Evolutionary conservation across 2,797 vertebrate genomes (phyloP), one percentile per base, ranked within the genome.

Genomic region (Sebastes aleutianus): DNA sequence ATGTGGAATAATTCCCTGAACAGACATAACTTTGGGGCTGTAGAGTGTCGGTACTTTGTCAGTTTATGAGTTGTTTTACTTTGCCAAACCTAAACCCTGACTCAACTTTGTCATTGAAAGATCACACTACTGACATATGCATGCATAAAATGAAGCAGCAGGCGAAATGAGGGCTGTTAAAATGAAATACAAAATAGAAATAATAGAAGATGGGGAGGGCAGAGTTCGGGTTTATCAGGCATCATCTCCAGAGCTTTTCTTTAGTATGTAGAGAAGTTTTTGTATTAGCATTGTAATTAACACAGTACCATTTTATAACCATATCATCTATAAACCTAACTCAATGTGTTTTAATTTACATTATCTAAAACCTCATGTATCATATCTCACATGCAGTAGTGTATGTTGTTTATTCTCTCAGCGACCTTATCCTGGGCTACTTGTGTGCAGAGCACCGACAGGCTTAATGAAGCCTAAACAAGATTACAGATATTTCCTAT

Each of bases 401-500:
- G 8, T 58, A 34, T 75, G 67, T 43, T 78, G 39, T 66, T 70
- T 82, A 61, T 74, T 79, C 34, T 34, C 53, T 78, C 20, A 16
- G 73, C 79, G 76, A 79, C 76, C 82, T 87, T 80, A 73, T 82
- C 68, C 75, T 29, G 8, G 18, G 31, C 74, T 71, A 74, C 50
- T 83, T 79, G 57, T 78, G 65, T 58, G 29, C 75, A 79, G 71
- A 66, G 34, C 83, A 72, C 18, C 3, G 32, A 78, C 43, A 56
- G 67, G 62, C 81, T 82, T 90, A 89, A 89, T 87, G 78, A 86
- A 85, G 62, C 68, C 75, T 89, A 88, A 92, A 87, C 70, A 80
- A 80, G 83, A 90, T 89, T 89, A 87, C 65, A 84, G 82, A 86
- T 75, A 74, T 86, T 86, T 88, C 72, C 83, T 83, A 73, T 84